Evolutionary conservation across 1,140 invertebrate species (phyloP).

Genomic region (Caenorhabditis inopinata): DNA sequence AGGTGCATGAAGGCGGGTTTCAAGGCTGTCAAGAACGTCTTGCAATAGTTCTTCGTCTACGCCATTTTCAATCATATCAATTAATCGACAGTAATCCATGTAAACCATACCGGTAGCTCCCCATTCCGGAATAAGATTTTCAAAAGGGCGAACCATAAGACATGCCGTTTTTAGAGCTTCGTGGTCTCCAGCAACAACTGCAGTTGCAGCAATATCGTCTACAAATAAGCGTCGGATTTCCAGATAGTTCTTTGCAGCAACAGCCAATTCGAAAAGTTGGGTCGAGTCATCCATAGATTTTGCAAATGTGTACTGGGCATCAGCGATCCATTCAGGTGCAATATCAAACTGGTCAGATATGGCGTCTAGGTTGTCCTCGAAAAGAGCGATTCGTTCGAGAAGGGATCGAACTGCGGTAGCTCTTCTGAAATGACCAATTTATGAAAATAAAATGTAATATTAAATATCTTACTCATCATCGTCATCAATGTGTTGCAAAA

Average conservation of each 20-base stretch:
- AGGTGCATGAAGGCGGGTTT: not conserved
- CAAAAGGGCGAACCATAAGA: not conserved
- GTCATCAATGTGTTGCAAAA: conserved; percentile 78
- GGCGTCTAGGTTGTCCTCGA: not conserved
- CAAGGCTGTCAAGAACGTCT: not conserved
- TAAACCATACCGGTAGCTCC: conserved; percentile 25
- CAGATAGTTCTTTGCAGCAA: not conserved
- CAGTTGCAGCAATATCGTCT: conserved; percentile 24
- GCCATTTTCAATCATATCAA: not conserved
- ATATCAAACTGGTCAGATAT: not conserved
- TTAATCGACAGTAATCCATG: conserved; percentile 6
- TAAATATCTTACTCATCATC: conserved; percentile 67
- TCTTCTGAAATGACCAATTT: conserved; percentile 1
- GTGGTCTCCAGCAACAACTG: conserved; percentile 10
- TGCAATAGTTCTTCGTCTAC: not conserved
- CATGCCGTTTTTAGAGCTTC: not conserved
- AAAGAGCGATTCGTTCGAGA: conserved; percentile 8
- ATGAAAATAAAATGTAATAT: not conserved
- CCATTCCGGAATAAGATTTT: not conserved
- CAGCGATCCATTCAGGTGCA: conserved; percentile 4
- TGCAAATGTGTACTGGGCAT: not conserved
- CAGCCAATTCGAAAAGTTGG: not conserved
- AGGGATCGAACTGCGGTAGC: not conserved
- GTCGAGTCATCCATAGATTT: not conserved
- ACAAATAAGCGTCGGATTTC: not conserved